phyloP scores from a whole-genome alignment of 1,140 invertebrate species.

The Atta cephalotes region DNA sequence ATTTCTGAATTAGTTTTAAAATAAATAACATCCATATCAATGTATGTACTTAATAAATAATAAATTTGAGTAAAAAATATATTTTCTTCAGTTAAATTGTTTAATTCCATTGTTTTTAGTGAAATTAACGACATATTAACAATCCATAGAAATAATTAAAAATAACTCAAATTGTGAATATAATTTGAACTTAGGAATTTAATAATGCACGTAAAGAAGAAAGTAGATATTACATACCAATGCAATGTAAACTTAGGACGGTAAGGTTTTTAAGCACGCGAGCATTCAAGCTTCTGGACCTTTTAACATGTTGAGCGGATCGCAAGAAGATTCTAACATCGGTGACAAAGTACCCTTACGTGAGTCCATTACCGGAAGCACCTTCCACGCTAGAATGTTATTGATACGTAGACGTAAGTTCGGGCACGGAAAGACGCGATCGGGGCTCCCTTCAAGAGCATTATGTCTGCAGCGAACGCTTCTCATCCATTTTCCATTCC shows the following conservation, averaged over 20 bases:
- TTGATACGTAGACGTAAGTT: conserved; percentile 62
- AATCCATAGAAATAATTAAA: too few relatives aligned
- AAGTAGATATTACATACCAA: background rate
- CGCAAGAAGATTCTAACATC: conserved; percentile 47
- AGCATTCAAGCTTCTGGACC: conserved; percentile 24
- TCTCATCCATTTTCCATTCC: conserved; percentile 69
- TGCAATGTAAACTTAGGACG: conserved; percentile 18
- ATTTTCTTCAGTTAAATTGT: too few relatives aligned
- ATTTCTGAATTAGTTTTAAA: too few relatives aligned
- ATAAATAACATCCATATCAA: too few relatives aligned
- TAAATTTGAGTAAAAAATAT: too few relatives aligned
- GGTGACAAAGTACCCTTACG: conserved; percentile 60
- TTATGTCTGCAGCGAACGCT: conserved; percentile 49
- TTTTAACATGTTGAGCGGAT: conserved; percentile 59
- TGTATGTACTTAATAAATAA: too few relatives aligned
- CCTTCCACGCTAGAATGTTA: conserved; percentile 56
- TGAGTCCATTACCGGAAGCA: conserved; percentile 60
- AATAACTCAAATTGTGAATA: too few relatives aligned
- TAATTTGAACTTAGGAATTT: too few relatives aligned
- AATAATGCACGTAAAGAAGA: background rate
- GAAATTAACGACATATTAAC: too few relatives aligned
- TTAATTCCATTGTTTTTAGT: too few relatives aligned
- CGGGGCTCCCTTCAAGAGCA: conserved; percentile 34
- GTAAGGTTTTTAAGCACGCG: conserved; percentile 44
- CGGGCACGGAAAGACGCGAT: conserved; percentile 39